Conservation (phyloP, 1,140 invertebrate genomes). For the Calliopsis andreniformis region DNA sequence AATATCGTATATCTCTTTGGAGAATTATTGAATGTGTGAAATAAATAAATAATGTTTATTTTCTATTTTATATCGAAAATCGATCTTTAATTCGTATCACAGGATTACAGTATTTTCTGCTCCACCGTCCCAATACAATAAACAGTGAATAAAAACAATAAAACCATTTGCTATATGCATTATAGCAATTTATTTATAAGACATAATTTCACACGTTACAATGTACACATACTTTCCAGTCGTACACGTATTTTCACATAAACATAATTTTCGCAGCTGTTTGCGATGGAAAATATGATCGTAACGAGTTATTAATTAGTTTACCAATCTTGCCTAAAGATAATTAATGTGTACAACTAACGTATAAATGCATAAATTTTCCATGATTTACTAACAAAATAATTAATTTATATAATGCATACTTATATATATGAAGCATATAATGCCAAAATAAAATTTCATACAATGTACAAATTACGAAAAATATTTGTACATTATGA, state of each 20-base stretch:
- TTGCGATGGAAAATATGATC: conserved; percentile 13
- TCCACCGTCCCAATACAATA: too few relatives aligned
- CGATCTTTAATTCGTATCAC: too few relatives aligned
- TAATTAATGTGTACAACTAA: conserved; percentile 26
- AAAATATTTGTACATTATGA: background rate
- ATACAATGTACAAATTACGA: background rate
- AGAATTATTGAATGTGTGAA: too few relatives aligned
- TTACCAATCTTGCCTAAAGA: conserved; percentile 8
- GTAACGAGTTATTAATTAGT: conserved; percentile 1
- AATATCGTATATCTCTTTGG: too few relatives aligned
- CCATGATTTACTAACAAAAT: conserved; percentile 24
- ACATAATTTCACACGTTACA: conserved; percentile 65
- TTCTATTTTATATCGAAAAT: too few relatives aligned
- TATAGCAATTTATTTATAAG: conserved; percentile 67
- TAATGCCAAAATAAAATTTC: conserved; percentile 4
- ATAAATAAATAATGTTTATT: too few relatives aligned
- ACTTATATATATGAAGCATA: conserved; percentile 7
- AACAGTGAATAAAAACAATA: background rate
- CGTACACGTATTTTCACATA: conserved; percentile 34
- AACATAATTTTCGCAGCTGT: conserved; percentile 19
- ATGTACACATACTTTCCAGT: conserved; percentile 63
- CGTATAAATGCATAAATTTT: conserved; percentile 39
- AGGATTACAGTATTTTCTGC: too few relatives aligned
- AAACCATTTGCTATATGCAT: conserved; percentile 22
- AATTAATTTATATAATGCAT: background rate